Percentiles rank a stretch among this genome's conserved stretches.
phyloP scores from a whole-genome alignment of 2,113 vertebrate species.

The Nymphicus hollandicus region DNA sequence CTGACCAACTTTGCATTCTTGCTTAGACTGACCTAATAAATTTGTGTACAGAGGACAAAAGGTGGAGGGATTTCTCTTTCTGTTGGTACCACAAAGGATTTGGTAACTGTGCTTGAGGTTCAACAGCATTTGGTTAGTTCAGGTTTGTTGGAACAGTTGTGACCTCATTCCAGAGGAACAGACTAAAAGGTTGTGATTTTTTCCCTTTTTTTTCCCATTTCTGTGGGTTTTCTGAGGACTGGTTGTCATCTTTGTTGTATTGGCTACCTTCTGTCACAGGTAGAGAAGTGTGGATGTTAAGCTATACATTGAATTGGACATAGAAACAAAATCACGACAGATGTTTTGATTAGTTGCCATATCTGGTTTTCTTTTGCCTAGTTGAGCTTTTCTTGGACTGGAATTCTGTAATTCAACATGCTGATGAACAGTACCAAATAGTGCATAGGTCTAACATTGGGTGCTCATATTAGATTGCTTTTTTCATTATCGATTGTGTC shows the following conservation, averaged over 20 bases:
- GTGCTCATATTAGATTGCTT: background rate
- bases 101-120: background rate
- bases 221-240: background rate
- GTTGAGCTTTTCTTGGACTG: background rate
- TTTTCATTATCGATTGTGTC: background rate
- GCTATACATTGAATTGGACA: background rate
- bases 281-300: background rate
- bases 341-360: background rate
- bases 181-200: background rate
- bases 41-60: background rate
- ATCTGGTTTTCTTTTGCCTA: background rate
- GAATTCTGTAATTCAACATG: background rate
- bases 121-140: background rate
- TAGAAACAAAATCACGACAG: background rate
- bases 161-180: background rate
- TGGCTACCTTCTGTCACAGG: background rate
- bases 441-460: background rate
- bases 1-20: background rate
- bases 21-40: background rate
- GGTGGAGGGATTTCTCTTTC: background rate
- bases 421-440: background rate
- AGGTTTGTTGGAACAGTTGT: background rate
- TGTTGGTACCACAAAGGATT: background rate
- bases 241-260: background rate
- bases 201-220: background rate